Base-by-base conservation (phyloP, 2,888 invertebrate genomes). In the Acanthosepion esculentum region DNA sequence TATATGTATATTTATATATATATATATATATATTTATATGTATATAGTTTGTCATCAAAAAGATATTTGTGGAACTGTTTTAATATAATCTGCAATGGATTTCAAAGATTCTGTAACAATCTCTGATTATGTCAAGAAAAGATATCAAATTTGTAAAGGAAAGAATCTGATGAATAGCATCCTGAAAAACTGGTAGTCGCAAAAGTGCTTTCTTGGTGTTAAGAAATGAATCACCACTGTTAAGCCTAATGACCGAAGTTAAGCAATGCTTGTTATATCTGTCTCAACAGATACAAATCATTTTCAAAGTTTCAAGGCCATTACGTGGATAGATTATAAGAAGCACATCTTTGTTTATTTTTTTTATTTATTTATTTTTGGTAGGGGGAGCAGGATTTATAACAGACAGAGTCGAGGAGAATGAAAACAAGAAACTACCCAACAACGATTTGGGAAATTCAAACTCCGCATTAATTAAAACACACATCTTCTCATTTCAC, bases 1-100 rank as follows among this genome's bases (percentile, higher is more conserved):
- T 92, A 48, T 48, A 92, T 92, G 48, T 92, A 92, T 92, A 48
- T 92, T n/a, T 92, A 92, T 92, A 48, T 92, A 92, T 92, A 92
- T 92, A 92, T 92, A 92, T 41, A 92, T 92, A 92, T 92, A 92
- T 50, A 12, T 92, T 48, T 92, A 92, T 92, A 48, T 91, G 29
- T 92, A 92, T 48, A 29, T 48, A 50, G 48, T 48, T 41, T 48
- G 92, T 92, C 41, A 48, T 48, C 48, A 92, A 48, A 92, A 48
- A 92, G 48, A 92, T 92, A 92, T 92, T 33, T 91, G 41, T 33
- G 91, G 41, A 48, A 91, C 33, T 59, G 59, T 59, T 8, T 78
- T n/a, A n/a, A 78, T n/a, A 78, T 78, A 78, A 78, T 78, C 29
- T 78, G n/a, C n/a, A n/a, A n/a, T 78, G 29, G 29, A 78, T 78